Percentiles rank a stretch among this genome's conserved stretches.
Conservation (phyloP, 2,113 vertebrate species). For the Aptenodytes forsteri region DNA sequence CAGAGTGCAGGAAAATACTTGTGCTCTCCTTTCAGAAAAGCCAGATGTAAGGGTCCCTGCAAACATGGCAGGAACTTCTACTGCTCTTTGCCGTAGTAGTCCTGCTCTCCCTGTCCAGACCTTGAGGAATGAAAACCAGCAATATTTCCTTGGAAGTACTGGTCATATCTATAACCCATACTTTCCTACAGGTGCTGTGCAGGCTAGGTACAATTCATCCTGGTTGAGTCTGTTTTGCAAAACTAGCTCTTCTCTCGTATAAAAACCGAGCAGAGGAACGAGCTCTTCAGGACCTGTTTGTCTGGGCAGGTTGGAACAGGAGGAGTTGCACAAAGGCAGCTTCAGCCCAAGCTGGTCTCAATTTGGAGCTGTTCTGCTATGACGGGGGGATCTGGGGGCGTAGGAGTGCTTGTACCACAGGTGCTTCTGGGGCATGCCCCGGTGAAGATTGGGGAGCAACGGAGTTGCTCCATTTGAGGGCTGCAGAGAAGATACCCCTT, state of each 20-base stretch:
- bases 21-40: not conserved
- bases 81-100: not conserved
- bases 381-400: fast-evolving
- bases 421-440: not conserved
- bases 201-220: not conserved
- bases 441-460: not conserved
- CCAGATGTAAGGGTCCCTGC: not conserved
- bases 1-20: not conserved
- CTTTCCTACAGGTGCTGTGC: not conserved
- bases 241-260: not conserved
- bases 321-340: not conserved
- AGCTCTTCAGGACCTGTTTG: not conserved
- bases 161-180: not conserved
- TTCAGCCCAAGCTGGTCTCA: not conserved
- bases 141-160: not conserved
- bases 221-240: not conserved
- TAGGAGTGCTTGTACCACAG: not conserved
- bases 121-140: not conserved
- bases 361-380: not conserved
- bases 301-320: not conserved
- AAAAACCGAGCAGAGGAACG: not conserved
- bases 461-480: not conserved
- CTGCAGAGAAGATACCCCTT: not conserved
- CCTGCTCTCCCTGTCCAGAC: not conserved
- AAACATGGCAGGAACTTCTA: not conserved